Evolutionary conservation across 2,888 invertebrate species (phyloP), one percentile per base, ranked within the genome.

Genomic region (Congeria kusceri): DNA sequence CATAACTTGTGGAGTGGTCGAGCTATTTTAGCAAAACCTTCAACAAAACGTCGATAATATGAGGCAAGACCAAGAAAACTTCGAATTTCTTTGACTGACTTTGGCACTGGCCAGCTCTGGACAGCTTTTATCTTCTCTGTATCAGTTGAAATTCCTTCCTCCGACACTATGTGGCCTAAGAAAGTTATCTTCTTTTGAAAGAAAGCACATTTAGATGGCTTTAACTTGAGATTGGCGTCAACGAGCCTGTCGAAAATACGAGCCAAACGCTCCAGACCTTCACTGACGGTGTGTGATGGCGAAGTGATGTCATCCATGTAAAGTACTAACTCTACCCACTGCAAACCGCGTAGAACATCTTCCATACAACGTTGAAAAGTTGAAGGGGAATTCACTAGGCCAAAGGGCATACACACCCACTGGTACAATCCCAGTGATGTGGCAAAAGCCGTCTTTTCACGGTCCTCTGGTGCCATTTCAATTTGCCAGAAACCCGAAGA

Each of bases 341-440:
- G 67, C 1, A 87, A 44, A 23, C 80, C 85, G 18, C 65, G 27
- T 3, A 86, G 49, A 3, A 86, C 81, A 20, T 61, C 44, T 25
- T 81, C 67, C 66, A 89, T 71, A 44, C 84, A 57, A 18, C 84
- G 65, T 49, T 85, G 65, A 65, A 88, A 88, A 3, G 76, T 81
- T 0, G 76, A 56, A 4, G 85, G 85, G 0, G 80, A 69, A 20
- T 64, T 72, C 1, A 53, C 63, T 3, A 69, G 58, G 7, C n/a
- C 69, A 82, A 92, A 91, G 1, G 87, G 87, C 81, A 90, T 84
- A 1, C 83, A 78, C 13, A 68, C 80, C 53, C 87, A 92, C 69
- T 91, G 81, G 61, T 79, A 91, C 13, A 87, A 62, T 1, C 87
- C 87, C 9, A 68, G 32, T 23, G 44, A 57, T 3, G 81, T 85